These are phyloP conservation scores for Aurelia sp. DNA, from an alignment of 30 jellyfish, hydroid and myxozoan genomes.

Conservation along the genomic window DNA sequence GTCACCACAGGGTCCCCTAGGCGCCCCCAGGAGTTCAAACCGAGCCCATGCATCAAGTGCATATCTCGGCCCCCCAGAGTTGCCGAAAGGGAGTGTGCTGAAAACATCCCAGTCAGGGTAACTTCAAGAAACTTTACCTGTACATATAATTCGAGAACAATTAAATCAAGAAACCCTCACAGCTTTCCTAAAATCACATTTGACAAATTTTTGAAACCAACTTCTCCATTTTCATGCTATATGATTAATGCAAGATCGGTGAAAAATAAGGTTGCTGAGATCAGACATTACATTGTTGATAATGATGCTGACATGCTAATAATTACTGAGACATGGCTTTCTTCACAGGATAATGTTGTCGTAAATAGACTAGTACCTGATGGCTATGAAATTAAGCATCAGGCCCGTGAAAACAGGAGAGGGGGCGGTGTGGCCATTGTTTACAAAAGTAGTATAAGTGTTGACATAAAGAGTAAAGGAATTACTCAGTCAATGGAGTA, in stretches of 20 bases:
- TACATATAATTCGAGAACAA: no score
- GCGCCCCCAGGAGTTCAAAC: no score
- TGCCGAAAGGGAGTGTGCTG: no score
- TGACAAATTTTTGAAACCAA: not conserved
- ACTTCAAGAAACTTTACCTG: no score
- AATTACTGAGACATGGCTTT: conserved; percentile 28
- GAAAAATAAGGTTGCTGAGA: conserved; percentile 14
- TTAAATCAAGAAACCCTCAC: no score
- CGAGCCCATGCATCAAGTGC: no score
- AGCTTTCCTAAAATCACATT: no score
- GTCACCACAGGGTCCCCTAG: no score
- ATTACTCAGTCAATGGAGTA: conserved; percentile 36
- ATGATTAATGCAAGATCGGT: conserved; percentile 17
- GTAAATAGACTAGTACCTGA: conserved; percentile 32
- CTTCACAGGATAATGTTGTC: conserved; percentile 17
- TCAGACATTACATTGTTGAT: conserved; percentile 23
- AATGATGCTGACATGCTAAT: conserved; percentile 19
- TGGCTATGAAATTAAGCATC: conserved; percentile 15
- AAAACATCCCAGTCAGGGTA: no score
- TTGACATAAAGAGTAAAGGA: conserved; percentile 35
- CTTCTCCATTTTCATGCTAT: not conserved
- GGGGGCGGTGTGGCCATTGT: conserved; percentile 46
- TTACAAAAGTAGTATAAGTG: not conserved
- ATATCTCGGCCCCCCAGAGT: no score
- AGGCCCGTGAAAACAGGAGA: conserved; percentile 11